Percentiles rank a stretch among this genome's conserved stretches.
phyloP scores from a whole-genome alignment of 2,888 invertebrate species.

The Drosophila peninsularis region DNA sequence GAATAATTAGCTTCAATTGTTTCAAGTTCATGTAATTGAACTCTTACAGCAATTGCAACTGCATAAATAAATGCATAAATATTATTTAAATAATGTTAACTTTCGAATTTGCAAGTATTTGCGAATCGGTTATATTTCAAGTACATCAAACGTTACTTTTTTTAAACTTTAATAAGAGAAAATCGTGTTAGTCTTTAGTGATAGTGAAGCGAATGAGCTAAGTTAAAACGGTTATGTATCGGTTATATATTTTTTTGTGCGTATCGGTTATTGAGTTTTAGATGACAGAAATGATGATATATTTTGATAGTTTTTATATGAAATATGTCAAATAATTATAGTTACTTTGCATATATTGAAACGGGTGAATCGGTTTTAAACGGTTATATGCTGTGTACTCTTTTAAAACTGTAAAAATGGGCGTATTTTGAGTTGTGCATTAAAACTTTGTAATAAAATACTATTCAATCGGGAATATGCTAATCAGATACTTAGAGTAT shows the following conservation, averaged over 20 bases:
- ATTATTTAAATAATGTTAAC: neutral
- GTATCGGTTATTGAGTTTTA: neutral
- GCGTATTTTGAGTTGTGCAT: too few relatives aligned
- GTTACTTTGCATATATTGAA: neutral
- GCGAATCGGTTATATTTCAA: neutral
- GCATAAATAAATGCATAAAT: neutral
- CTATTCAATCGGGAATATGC: neutral
- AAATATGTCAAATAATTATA: neutral
- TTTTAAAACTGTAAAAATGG: neutral
- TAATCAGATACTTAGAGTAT: too few relatives aligned
- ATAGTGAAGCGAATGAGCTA: neutral
- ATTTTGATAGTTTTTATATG: neutral
- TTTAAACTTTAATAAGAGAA: neutral
- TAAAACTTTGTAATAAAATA: neutral
- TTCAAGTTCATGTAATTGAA: neutral
- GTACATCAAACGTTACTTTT: neutral
- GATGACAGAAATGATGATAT: neutral
- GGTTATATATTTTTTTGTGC: neutral
- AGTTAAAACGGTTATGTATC: slow-evolving; percentile 1
- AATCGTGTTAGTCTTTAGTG: neutral
- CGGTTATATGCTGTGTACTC: neutral
- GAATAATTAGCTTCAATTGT: neutral
- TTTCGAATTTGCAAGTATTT: neutral
- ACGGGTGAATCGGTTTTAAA: neutral
- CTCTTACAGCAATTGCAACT: neutral